Percentiles rank a stretch among this genome's conserved stretches.
Conservation (phyloP, 2,113 vertebrate species). For the Circaetus gallicus region DNA sequence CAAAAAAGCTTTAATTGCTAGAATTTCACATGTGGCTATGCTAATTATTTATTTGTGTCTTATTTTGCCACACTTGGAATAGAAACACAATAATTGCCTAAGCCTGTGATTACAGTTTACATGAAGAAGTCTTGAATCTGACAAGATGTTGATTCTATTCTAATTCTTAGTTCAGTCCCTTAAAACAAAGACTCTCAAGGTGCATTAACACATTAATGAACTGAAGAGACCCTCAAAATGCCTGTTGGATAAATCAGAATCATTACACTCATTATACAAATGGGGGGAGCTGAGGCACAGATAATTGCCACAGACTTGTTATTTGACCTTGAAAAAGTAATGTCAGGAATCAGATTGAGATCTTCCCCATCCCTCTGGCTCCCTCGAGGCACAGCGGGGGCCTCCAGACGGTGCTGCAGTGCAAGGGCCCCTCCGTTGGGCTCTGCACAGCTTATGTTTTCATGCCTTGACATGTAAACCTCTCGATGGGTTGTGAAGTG, state of each 20-base stretch:
- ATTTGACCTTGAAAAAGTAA: not conserved
- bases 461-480: not conserved
- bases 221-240: not conserved
- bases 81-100: not conserved
- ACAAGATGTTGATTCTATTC: not conserved
- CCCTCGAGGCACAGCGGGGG: fast-evolving
- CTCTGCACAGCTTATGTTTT: not conserved
- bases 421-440: not conserved
- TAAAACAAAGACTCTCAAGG: not conserved
- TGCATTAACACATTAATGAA: not conserved
- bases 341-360: not conserved
- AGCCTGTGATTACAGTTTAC: not conserved
- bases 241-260: not conserved
- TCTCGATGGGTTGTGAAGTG: not conserved
- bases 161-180: not conserved
- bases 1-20: not conserved
- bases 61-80: not conserved
- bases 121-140: not conserved
- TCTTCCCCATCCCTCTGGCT: not conserved
- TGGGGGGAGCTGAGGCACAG: not conserved
- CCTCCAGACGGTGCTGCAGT: not conserved
- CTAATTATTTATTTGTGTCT: not conserved
- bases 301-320: not conserved
- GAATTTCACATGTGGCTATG: not conserved
- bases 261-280: not conserved